phyloP scores from a whole-genome alignment of 2,797 vertebrate genomes.

The Allobates femoralis region DNA sequence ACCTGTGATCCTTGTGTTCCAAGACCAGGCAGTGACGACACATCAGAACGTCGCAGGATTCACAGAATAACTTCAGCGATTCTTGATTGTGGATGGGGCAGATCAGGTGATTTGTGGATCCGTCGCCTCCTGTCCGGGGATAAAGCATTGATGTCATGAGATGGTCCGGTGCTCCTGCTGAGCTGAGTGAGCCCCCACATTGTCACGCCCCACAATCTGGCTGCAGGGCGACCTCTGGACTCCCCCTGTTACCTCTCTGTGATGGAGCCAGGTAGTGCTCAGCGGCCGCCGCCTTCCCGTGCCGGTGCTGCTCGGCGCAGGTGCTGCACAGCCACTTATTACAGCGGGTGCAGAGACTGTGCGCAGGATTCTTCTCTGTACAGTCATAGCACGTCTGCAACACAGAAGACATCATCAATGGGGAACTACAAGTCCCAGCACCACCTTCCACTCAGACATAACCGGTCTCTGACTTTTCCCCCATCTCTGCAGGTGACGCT shows the following conservation, averaged over 20 bases:
- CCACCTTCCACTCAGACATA: neutral
- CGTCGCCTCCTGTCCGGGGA: slow-evolving; percentile 67
- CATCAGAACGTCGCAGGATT: slow-evolving; percentile 76
- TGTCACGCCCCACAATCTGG: too few relatives aligned
- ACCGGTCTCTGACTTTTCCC: neutral
- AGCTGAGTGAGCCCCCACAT: too few relatives aligned
- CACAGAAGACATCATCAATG: neutral
- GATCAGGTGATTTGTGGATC: slow-evolving; percentile 64
- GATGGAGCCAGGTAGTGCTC: slow-evolving; percentile 68
- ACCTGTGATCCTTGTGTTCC: slow-evolving; percentile 83
- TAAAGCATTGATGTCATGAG: neutral
- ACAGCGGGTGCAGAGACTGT: slow-evolving; percentile 80
- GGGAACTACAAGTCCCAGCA: neutral
- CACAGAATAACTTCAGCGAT: slow-evolving; percentile 77
- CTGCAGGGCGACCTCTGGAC: too few relatives aligned
- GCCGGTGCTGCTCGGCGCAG: slow-evolving; percentile 77
- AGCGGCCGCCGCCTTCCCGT: slow-evolving; percentile 65
- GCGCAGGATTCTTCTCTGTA: slow-evolving; percentile 78
- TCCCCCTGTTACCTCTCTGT: slow-evolving; percentile 62
- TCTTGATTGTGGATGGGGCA: slow-evolving; percentile 76
- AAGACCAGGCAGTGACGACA: slow-evolving; percentile 77
- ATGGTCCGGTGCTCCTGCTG: too few relatives aligned
- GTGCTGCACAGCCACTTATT: slow-evolving; percentile 82
- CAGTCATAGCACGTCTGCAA: slow-evolving; percentile 76
- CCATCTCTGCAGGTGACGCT: neutral